These are phyloP conservation scores for Heteropelma amictum DNA, from an alignment of 2,888 invertebrate species.

Conservation along the genomic window DNA sequence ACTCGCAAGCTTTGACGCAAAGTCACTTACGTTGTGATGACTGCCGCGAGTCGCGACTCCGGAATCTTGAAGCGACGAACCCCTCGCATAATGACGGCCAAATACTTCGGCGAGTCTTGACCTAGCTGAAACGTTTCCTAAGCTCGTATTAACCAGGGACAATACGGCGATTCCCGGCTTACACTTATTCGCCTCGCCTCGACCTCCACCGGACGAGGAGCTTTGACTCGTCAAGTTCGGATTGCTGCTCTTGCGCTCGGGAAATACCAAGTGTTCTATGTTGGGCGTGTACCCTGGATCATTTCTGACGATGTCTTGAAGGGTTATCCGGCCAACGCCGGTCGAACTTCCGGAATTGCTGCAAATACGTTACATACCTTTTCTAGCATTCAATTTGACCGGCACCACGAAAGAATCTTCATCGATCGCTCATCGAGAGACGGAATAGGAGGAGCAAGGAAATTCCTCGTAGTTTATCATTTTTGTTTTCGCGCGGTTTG, in stretches of 20 bases:
- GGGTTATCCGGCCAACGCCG: slow-evolving; percentile 68
- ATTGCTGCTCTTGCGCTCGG: slow-evolving; percentile 79
- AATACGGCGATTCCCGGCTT: slow-evolving; percentile 54
- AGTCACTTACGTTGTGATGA: slow-evolving; percentile 68
- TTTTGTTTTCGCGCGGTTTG: too few species aligned
- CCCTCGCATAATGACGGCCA: slow-evolving; percentile 74
- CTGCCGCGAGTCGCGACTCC: slow-evolving; percentile 66
- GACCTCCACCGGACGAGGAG: slow-evolving; percentile 45
- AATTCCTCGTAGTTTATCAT: too few species aligned
- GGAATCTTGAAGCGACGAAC: slow-evolving; percentile 70
- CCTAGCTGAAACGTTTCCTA: slow-evolving; percentile 68
- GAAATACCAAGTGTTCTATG: slow-evolving; percentile 81
- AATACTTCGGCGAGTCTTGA: slow-evolving; percentile 80
- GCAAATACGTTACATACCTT: slow-evolving; percentile 33
- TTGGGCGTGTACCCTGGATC: slow-evolving; percentile 80
- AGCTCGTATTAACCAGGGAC: slow-evolving; percentile 49
- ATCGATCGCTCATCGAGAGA: too few species aligned
- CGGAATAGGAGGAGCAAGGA: too few species aligned
- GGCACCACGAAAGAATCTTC: too few species aligned
- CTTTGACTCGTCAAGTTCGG: slow-evolving; percentile 72
- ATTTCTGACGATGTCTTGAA: slow-evolving; percentile 75
- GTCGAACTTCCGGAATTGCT: slow-evolving; percentile 59
- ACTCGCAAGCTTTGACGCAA: too few species aligned
- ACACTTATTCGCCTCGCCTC: slow-evolving; percentile 40
- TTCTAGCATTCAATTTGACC: neutral